Evolutionary conservation across 2,113 vertebrate genomes (phyloP), one percentile per base, ranked within the genome.

Genomic region (Tenebrosternarchus preto): DNA sequence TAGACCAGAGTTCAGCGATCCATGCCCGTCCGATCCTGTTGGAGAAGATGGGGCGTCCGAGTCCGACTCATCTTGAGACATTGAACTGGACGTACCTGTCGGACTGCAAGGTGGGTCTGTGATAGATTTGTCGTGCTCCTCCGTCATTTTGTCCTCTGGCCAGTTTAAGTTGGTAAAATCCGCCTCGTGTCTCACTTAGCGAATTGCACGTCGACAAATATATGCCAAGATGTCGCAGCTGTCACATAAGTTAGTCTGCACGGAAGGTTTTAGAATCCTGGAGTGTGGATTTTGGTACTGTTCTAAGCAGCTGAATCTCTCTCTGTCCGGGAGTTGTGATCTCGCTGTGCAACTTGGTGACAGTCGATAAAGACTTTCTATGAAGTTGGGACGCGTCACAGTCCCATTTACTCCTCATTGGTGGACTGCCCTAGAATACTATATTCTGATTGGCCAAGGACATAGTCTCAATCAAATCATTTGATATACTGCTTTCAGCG

Each of bases 21-120:
- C 43, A 50, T 50, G 43, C 43, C 43, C 43, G 43, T 50, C 91
- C 0, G 93, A 87, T 20, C 92, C 92, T 0, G 94, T 90, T 1
- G 96, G 96, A 3, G 97, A 97, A 31, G 93, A 94, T 20, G 97
- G 95, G 3, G 94, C 91, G 31, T 96, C 95, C 11, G 96, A 97
- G 82, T 96, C 95, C 20, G 94, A 95, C 61, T 95, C 95, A 66
- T 92, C 94, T 90, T 93, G 95, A 77, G 95, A 96, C 91, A 94
- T 93, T 84, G 95, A 96, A 86, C 95, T 94, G 86, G 90, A 93
- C 36, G 95, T 94, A 77, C 95, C 96, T 0, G 95, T 87, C 0
- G 96, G 96, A 87, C 96, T 96, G 92, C 95, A 94, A 60, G 96
- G 95, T 22, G 93, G 93, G 63, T 95, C 94, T 87, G 79, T 82